Conservation (phyloP, 2,888 invertebrate species). For the Ernsta delagoae region DNA sequence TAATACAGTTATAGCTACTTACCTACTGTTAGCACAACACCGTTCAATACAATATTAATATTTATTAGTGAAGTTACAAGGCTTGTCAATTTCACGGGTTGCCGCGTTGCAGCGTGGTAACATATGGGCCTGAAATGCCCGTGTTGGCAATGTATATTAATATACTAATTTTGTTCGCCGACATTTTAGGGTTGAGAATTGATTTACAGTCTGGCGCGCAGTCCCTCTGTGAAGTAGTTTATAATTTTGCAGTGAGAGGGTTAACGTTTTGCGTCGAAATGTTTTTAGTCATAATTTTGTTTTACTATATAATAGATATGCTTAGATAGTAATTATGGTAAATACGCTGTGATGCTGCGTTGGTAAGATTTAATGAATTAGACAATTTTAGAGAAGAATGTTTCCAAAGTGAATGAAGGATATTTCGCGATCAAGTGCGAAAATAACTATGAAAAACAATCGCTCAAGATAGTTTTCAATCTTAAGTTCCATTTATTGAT, state of each 20-base stretch:
- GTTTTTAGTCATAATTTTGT: neutral
- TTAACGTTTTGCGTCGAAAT: neutral
- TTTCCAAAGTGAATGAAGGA: too few relatives aligned
- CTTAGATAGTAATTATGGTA: too few relatives aligned
- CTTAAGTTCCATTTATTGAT: too few relatives aligned
- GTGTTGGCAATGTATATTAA: constrained; percentile 1
- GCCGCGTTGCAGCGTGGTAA: neutral
- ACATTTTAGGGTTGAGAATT: constrained; percentile 3
- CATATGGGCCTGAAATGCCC: constrained; percentile 5
- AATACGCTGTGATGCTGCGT: too few relatives aligned
- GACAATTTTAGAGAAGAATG: too few relatives aligned
- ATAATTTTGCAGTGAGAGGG: neutral
- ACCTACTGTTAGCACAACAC: too few relatives aligned
- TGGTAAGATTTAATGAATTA: too few relatives aligned
- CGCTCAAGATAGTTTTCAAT: too few relatives aligned
- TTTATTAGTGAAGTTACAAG: constrained; percentile 6
- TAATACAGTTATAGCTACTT: too few relatives aligned
- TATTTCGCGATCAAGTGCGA: too few relatives aligned
- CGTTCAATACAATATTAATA: neutral
- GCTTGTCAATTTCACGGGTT: constrained; percentile 7
- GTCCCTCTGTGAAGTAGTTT: constrained; percentile 2
- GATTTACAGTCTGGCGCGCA: constrained; percentile 6
- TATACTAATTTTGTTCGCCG: constrained; percentile 2
- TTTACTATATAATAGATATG: too few relatives aligned
- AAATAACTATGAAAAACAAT: too few relatives aligned